Evolutionary conservation across 2,888 invertebrate genomes (phyloP).

Genomic region (Ceriagrion tenellum): DNA sequence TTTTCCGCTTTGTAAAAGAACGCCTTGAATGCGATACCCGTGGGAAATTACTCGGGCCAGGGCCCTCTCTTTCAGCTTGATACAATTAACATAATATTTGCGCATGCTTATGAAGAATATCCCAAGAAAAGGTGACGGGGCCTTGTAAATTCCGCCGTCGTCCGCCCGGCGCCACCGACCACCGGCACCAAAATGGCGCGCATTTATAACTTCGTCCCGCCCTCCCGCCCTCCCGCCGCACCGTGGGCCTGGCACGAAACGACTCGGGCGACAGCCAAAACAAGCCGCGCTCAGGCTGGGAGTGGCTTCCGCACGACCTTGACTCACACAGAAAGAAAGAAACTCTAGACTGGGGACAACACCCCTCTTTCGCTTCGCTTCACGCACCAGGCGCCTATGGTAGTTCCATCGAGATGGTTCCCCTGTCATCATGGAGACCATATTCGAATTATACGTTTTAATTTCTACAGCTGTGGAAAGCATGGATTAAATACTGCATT

Average conservation of each 20-base stretch:
- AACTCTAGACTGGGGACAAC: too few relatives aligned
- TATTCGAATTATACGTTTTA: too few relatives aligned
- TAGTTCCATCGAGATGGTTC: too few relatives aligned
- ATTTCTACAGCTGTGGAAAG: too few relatives aligned
- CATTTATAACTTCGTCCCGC: neutral
- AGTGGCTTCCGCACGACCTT: neutral
- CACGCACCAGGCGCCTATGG: too few relatives aligned
- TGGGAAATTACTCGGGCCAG: neutral
- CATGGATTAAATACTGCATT: too few relatives aligned
- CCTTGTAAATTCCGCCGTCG: neutral
- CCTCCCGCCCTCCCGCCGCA: too few relatives aligned
- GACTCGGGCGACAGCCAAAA: neutral
- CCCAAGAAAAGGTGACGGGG: neutral
- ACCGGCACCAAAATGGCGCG: neutral
- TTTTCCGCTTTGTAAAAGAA: neutral
- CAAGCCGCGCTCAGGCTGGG: neutral
- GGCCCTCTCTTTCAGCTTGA: neutral
- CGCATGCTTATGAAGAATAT: neutral
- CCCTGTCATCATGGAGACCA: too few relatives aligned
- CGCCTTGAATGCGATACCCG: neutral
- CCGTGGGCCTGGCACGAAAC: neutral
- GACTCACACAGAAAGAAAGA: neutral
- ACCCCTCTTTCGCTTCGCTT: too few relatives aligned
- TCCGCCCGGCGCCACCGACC: neutral
- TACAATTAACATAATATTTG: neutral